Evolutionary conservation across 2,888 invertebrate species (phyloP).

Genomic region (Gymnocheta viridis): DNA sequence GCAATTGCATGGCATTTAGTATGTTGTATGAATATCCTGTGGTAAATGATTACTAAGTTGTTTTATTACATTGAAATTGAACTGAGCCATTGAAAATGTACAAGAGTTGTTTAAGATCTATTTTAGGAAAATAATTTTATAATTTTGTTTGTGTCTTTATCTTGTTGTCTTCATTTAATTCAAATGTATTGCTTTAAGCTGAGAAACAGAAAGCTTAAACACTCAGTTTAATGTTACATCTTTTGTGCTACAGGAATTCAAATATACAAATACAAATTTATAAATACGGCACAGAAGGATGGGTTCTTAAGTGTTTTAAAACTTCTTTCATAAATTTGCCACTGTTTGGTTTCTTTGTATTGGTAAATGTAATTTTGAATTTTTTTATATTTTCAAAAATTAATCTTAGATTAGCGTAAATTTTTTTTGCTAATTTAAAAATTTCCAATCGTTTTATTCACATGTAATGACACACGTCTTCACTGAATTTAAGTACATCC

Average conservation of each 20-base stretch:
- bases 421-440: no score
- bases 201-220: neutral
- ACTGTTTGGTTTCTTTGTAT: no score
- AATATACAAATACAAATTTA: no score
- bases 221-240: slow-evolving; percentile 10
- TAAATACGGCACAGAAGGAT: no score
- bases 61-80: slow-evolving; percentile 48
- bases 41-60: slow-evolving; percentile 22
- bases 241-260: slow-evolving; percentile 1
- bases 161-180: slow-evolving; percentile 35
- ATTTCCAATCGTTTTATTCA: no score
- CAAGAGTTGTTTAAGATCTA: slow-evolving; percentile 59
- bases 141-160: slow-evolving; percentile 32
- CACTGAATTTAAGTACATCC: no score
- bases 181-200: slow-evolving; percentile 50
- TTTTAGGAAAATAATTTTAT: slow-evolving; percentile 52
- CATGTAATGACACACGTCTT: no score
- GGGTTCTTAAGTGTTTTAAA: no score
- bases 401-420: no score
- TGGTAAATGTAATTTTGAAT: no score
- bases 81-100: slow-evolving; percentile 33
- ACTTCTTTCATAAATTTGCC: no score
- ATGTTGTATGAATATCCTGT: slow-evolving; percentile 52
- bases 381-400: no score
- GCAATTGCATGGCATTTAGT: neutral